Evolutionary conservation across 2,113 vertebrate genomes (phyloP).

Genomic region (Ardeotis arabs): DNA sequence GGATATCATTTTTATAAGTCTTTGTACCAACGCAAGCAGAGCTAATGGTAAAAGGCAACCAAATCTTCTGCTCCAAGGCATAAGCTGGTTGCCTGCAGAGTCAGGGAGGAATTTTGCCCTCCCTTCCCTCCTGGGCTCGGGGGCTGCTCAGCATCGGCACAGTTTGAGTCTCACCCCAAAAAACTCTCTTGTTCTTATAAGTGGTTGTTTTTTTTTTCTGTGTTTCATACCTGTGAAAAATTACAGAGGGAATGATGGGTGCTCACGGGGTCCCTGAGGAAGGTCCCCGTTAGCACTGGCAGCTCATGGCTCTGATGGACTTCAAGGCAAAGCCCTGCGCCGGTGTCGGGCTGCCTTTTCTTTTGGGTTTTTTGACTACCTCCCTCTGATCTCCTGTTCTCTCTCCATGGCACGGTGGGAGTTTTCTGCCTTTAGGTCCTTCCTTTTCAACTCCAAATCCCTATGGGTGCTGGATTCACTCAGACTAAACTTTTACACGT

Average conservation of each 20-base stretch:
- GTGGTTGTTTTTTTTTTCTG: fast-evolving
- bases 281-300: fast-evolving
- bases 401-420: neutral
- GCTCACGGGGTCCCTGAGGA: neutral
- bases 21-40: constrained; percentile 24
- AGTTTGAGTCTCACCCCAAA: neutral
- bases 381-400: neutral
- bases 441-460: neutral
- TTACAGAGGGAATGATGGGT: neutral
- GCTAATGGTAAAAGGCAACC: constrained; percentile 61
- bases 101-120: neutral
- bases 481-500: fast-evolving
- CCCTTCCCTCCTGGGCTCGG: neutral
- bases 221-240: neutral
- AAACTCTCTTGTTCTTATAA: neutral
- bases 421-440: neutral
- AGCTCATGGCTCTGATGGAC: neutral
- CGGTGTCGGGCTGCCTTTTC: neutral
- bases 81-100: constrained; percentile 38
- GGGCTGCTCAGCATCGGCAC: neutral
- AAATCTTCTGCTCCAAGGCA: constrained; percentile 51
- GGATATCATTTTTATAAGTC: constrained; percentile 44
- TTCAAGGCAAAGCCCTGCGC: neutral
- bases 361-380: neutral
- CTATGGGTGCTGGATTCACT: neutral